Evolutionary conservation across 2,888 invertebrate genomes (phyloP).

Genomic region (Mesorhabditis belari): DNA sequence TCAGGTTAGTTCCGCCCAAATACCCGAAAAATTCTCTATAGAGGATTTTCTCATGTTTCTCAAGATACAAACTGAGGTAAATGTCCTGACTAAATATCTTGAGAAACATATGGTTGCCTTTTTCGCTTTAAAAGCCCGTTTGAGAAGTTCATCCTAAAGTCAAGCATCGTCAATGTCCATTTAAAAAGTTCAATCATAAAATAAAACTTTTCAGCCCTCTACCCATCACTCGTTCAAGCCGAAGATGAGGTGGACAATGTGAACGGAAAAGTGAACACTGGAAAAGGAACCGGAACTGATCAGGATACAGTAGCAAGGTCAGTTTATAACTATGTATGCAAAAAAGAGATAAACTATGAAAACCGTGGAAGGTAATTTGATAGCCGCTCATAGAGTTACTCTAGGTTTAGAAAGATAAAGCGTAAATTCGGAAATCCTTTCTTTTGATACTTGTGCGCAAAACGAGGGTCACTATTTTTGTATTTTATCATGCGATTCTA

Average conservation of each 20-base stretch:
- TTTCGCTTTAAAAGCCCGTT: too few species aligned
- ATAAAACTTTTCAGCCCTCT: constrained; percentile 11
- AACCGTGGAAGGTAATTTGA: too few species aligned
- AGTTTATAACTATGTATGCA: too few species aligned
- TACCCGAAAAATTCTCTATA: too few species aligned
- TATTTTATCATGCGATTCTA: not conserved
- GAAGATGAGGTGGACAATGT: constrained; percentile 44
- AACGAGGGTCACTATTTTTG: not conserved
- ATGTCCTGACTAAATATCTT: not conserved
- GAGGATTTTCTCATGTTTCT: too few species aligned
- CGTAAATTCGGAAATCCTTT: too few species aligned
- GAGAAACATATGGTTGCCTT: not conserved
- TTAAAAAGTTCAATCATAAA: not conserved
- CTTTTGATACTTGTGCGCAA: too few species aligned
- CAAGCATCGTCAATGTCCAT: not conserved
- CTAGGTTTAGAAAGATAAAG: too few species aligned
- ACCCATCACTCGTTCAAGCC: constrained; percentile 9
- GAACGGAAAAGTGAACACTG: constrained; percentile 68
- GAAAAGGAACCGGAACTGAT: constrained; percentile 80
- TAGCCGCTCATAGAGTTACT: too few species aligned
- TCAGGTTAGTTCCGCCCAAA: too few species aligned
- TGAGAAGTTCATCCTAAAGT: not conserved
- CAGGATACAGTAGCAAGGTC: constrained; percentile 72
- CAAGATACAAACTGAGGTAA: too few species aligned
- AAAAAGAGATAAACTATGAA: too few species aligned